Base-by-base conservation (phyloP, 2,113 vertebrate genomes). In the Lamprologus tigripictilis region DNA sequence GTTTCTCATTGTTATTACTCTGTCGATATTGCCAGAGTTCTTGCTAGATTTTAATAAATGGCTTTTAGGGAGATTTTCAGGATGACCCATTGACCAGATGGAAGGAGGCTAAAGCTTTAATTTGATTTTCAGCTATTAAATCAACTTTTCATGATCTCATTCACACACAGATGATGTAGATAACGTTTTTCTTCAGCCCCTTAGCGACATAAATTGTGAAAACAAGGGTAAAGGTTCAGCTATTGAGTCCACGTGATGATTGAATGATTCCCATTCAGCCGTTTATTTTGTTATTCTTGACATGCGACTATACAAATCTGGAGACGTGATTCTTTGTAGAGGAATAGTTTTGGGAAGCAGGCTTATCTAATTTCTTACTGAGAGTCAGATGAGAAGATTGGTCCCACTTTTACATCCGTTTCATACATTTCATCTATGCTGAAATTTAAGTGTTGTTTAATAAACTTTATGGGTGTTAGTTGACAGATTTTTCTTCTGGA, bases 1-100 rank as follows among this genome's bases (percentile, higher is more conserved):
- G 26, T 92, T 91, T 90, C 90, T 93, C 91, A 86, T 88, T 88
- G 85, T 94, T 93, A 89, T 93, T 91, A 5, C 84, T 78, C 71
- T 85, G 91, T 88, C 84, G 82, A 79, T 91, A 81, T 91, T 51
- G 82, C 86, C 91, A 80, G 86, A n/a, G 66, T 45, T 85, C 80
- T 37, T 66, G 81, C 84, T 89, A 37, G 81, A 86, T 87, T 89
- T 86, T 88, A 85, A 93, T 89, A 61, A 91, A 91, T 88, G 40
- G 81, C 88, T 80, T 19, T 11, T 16, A 54, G 37, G 55, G 35
- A 92, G 80, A 79, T 84, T 91, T 87, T 81, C 90, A 93, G 82
- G 88, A 82, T 57, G 86, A 86, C 86, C 66, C 17, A n/a, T n/a
- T 55, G 80, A 80, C 83, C 90, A 84, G 84, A 82, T 53, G 84